phyloP scores from a whole-genome alignment of 2,888 invertebrate genomes.

The Ashinkailepas kermadecensis region DNA sequence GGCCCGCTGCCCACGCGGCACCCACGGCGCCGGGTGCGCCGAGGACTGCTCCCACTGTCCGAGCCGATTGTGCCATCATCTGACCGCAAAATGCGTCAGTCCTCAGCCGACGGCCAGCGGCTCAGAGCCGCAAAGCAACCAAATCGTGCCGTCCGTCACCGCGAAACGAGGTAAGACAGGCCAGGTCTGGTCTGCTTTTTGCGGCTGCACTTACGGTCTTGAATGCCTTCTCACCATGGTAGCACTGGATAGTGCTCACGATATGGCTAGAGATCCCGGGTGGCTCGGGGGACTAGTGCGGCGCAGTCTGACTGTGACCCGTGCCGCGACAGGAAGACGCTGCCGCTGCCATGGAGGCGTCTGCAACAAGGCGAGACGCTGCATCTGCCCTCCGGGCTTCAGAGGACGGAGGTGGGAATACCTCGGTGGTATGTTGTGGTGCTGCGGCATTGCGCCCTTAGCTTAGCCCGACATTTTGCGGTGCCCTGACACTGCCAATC shows the following conservation, averaged over 20 bases:
- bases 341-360: background rate
- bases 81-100: background rate
- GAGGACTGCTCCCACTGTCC: background rate
- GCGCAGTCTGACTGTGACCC: too few relatives aligned
- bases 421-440: too few relatives aligned
- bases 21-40: background rate
- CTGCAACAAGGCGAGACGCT: background rate
- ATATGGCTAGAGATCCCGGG: too few relatives aligned
- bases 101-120: background rate
- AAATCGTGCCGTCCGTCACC: background rate
- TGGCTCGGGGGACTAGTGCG: too few relatives aligned
- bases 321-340: background rate
- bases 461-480: too few relatives aligned
- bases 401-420: background rate
- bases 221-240: too few relatives aligned
- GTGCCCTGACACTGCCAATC: too few relatives aligned
- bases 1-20: background rate
- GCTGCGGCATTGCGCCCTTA: too few relatives aligned
- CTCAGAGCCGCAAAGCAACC: background rate
- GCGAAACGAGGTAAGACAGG: too few relatives aligned
- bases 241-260: too few relatives aligned
- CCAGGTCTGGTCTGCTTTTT: too few relatives aligned
- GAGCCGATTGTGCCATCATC: background rate
- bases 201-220: too few relatives aligned
- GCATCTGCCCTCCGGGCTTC: constrained; percentile 6